A percentile compares a stretch with the other conserved stretches of the same genome.
Conservation (phyloP, 1,140 invertebrate genomes). For the Apis laboriosa region DNA sequence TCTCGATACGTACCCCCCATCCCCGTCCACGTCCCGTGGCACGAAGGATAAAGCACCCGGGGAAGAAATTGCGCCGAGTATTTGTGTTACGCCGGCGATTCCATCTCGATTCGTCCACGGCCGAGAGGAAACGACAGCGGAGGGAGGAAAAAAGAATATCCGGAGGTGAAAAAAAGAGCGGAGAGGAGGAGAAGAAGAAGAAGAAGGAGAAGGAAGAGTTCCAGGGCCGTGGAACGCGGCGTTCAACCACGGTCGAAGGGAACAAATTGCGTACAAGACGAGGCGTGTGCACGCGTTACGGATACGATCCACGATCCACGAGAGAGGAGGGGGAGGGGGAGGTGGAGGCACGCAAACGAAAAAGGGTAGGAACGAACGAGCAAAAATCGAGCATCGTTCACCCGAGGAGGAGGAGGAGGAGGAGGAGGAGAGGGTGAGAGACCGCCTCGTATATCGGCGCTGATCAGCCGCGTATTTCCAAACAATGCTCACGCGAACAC, state of each 20-base stretch:
- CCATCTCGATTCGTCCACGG: slow-evolving; percentile 9
- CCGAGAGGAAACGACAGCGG: neutral
- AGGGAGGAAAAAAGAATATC: neutral
- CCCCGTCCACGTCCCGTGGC: neutral
- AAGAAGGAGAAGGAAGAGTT: neutral
- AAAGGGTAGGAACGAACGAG: slow-evolving; percentile 58
- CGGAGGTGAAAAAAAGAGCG: neutral
- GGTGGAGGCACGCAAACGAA: slow-evolving; percentile 50
- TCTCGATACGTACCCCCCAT: neutral
- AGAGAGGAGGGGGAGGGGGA: slow-evolving; percentile 9
- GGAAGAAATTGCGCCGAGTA: slow-evolving; percentile 19
- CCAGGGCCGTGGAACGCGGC: slow-evolving; percentile 33
- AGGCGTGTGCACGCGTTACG: slow-evolving; percentile 56
- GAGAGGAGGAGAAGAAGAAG: neutral
- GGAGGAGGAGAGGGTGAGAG: slow-evolving; percentile 30
- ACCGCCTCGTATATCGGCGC: slow-evolving; percentile 65
- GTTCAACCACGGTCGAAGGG: slow-evolving; percentile 62
- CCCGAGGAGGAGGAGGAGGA: slow-evolving; percentile 1
- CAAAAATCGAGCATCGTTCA: slow-evolving; percentile 60
- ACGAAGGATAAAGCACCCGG: slow-evolving; percentile 1
- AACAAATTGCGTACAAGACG: slow-evolving; percentile 77
- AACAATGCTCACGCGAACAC: slow-evolving; percentile 74
- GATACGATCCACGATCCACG: slow-evolving; percentile 63
- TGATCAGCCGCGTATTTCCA: slow-evolving; percentile 77
- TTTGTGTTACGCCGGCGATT: slow-evolving; percentile 32